A percentile compares a stretch with the other conserved stretches of the same genome.
These are phyloP conservation scores for Metopolophium dirhodum DNA, from an alignment of 1,140 invertebrate genomes.

Conservation along the genomic window DNA sequence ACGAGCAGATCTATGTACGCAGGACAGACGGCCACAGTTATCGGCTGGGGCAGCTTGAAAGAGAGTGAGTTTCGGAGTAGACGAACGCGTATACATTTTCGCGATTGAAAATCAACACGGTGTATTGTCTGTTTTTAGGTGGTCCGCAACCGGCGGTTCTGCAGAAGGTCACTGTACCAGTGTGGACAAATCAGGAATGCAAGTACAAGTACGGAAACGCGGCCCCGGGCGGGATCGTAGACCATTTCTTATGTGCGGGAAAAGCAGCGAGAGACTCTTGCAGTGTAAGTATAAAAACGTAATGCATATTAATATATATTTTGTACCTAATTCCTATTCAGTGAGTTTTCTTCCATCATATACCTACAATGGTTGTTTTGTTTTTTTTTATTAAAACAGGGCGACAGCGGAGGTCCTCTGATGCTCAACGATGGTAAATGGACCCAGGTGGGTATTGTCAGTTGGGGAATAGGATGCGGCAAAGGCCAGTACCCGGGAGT, in stretches of 20 bases:
- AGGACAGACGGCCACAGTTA: conserved; percentile 77
- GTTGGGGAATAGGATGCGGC: conserved; percentile 93
- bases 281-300: conserved; percentile 71
- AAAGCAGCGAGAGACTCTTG: conserved; percentile 83
- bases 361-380: no score
- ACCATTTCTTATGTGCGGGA: conserved; percentile 86
- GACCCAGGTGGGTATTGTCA: conserved; percentile 88
- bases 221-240: conserved; percentile 85
- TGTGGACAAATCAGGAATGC: conserved; percentile 83
- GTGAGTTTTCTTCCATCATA: no score
- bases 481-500: conserved; percentile 90
- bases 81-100: not conserved
- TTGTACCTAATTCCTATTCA: no score
- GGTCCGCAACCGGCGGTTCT: conserved; percentile 80
- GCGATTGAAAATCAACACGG: not conserved
- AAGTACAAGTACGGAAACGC: conserved; percentile 80
- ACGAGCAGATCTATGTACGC: conserved; percentile 68
- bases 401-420: conserved; percentile 89
- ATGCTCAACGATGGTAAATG: conserved; percentile 81
- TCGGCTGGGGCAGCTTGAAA: conserved; percentile 82
- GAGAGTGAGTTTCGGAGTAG: conserved; percentile 70
- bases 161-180: conserved; percentile 82
- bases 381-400: conserved; percentile 66
- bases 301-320: no score
- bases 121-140: conserved; percentile 65